These are phyloP conservation scores for Caerostris extrusa DNA, from an alignment of 1,140 invertebrate species.

Conservation along the genomic window DNA sequence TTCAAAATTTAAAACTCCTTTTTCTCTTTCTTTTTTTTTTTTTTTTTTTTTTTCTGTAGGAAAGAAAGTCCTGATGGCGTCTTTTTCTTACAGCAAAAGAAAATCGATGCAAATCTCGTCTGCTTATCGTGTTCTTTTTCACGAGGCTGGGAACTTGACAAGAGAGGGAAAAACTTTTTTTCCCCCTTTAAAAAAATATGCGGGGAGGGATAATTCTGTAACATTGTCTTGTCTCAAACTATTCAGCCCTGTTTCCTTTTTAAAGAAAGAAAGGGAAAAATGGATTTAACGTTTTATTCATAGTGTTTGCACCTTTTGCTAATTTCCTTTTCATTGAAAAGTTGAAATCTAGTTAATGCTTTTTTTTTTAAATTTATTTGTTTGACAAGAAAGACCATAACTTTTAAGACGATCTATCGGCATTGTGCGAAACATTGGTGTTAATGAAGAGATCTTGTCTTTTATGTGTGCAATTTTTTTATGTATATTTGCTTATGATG, in stretches of 20 bases:
- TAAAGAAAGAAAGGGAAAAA: not conserved
- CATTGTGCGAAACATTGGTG: not conserved
- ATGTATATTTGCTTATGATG: too few species aligned
- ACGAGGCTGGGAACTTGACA: not conserved
- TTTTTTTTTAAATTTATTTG: not conserved
- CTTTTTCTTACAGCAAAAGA: constrained; percentile 3
- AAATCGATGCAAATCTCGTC: constrained; percentile 74
- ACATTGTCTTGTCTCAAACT: constrained; percentile 22
- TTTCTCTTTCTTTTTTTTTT: not conserved
- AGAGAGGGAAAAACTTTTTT: not conserved
- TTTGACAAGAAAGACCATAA: too few species aligned
- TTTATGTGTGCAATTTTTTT: not conserved
- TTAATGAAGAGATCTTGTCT: not conserved
- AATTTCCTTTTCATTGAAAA: constrained; percentile 1
- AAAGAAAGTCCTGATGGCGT: not conserved
- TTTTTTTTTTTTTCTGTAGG: too few species aligned
- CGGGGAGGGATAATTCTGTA: not conserved
- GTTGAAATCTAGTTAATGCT: not conserved
- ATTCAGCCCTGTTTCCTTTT: not conserved
- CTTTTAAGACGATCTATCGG: not conserved
- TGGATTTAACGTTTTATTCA: not conserved
- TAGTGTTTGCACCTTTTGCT: not conserved
- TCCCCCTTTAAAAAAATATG: not conserved
- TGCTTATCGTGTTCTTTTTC: constrained; percentile 63
- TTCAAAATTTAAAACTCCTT: constrained; percentile 70